Evolutionary conservation across 2,888 invertebrate genomes (phyloP), one percentile per base, ranked within the genome.

Genomic region (Calliopum simillimum): DNA sequence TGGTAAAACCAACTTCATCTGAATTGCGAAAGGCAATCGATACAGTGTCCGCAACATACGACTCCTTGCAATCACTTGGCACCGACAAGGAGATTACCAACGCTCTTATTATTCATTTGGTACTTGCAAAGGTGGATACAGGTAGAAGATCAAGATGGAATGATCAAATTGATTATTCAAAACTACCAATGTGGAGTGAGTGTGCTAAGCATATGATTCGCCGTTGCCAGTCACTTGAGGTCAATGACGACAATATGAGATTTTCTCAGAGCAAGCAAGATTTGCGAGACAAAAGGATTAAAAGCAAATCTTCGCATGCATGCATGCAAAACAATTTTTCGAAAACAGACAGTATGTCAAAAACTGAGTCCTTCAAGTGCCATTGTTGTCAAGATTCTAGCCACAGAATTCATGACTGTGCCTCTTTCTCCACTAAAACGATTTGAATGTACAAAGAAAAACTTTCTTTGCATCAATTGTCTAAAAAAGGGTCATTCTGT

Each of bases 141-240:
- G 23, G 14, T 11, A 56, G 21, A 56, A 56, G 23, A 56, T 12
- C 56, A 6, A 56, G 23, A 56, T 61, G 61, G 61, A 61, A 61
- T 44, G 61, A 61, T 61, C 56, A 56, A 33, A 21, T 13, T 43
- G 61, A 61, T 44, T 61, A 61, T 16, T 8, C 43, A 41, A 61
- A 8, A 8, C 25, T 61, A 11, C 43, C 61, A 43, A 43, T 11
- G 14, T 61, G 61, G 43, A 61, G 61, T 43, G 14, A 61, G 6
- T 44, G 61, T 43, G 6, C 61, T 4, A 8, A 61, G 8, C 14
- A n/a, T 61, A 14, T 61, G 16, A 61, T 61, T 21, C 41, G 61
- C 4, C 61, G 61, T 23, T 61, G 43, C 16, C 61, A 61, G 11
- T 61, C 61, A 11, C 61, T 61, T 61, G 61, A 61, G 43, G 61